Conservation (phyloP, 2,797 vertebrate genomes). For the Limosa lapponica region DNA sequence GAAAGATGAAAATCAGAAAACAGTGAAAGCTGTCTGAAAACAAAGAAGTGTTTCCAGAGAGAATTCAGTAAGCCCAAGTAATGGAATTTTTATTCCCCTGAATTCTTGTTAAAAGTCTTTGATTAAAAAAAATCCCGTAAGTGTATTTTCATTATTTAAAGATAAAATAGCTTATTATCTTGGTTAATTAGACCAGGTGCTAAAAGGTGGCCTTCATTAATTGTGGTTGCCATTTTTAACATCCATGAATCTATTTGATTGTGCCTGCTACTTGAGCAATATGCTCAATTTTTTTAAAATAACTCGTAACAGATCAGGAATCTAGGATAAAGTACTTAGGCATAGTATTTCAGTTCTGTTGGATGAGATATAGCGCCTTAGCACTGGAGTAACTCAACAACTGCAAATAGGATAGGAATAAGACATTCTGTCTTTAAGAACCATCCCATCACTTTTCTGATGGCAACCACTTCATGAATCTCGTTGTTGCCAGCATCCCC, state of each 20-base stretch:
- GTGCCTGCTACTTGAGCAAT: not conserved
- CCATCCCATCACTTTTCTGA: not conserved
- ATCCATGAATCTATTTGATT: not conserved
- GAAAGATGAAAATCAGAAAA: slow-evolving; percentile 80
- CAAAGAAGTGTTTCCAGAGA: slow-evolving; percentile 80
- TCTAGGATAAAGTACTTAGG: not conserved
- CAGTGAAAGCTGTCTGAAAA: slow-evolving; percentile 76
- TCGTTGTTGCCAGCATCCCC: not conserved
- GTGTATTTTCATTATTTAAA: not conserved
- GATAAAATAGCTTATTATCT: not conserved
- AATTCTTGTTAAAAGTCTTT: not conserved
- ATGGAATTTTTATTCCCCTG: slow-evolving; percentile 20
- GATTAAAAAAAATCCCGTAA: not conserved
- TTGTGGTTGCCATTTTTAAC: not conserved
- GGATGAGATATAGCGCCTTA: not conserved
- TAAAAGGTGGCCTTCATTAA: not conserved
- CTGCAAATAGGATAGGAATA: not conserved
- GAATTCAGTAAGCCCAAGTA: slow-evolving; percentile 58
- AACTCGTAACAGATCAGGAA: not conserved
- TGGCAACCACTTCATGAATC: not conserved
- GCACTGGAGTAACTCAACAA: not conserved
- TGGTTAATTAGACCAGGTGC: not conserved
- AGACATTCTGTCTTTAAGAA: not conserved
- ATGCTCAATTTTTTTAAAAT: not conserved
- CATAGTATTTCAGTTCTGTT: not conserved